Conservation (phyloP, 2,113 vertebrate species). For the Semnopithecus entellus region DNA sequence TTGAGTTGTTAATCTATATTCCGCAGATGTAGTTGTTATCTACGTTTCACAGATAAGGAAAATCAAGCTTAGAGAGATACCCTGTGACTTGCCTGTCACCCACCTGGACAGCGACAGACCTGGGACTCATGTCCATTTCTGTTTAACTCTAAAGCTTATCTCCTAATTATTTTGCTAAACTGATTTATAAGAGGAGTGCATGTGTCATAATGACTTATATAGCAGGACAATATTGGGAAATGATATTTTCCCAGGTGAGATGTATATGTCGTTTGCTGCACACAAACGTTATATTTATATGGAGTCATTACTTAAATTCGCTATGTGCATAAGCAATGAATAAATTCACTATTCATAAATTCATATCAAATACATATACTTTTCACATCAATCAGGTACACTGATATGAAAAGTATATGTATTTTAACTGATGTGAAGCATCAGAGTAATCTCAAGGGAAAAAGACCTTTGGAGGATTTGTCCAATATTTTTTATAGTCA, state of each 20-base stretch:
- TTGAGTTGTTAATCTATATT: background rate
- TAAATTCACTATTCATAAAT: too few relatives aligned
- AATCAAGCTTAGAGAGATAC: background rate
- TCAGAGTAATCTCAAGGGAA: background rate
- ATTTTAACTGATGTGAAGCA: background rate
- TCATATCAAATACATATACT: too few relatives aligned
- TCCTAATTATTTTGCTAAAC: background rate
- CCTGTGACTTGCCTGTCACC: background rate
- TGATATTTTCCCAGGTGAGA: background rate
- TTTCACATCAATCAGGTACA: background rate
- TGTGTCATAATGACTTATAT: background rate
- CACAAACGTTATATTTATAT: background rate
- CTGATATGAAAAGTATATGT: background rate
- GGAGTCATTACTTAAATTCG: background rate
- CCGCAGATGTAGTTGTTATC: background rate
- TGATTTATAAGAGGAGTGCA: background rate
- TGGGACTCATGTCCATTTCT: background rate
- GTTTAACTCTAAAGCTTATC: background rate
- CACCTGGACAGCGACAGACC: background rate
- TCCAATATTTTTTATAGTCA: background rate
- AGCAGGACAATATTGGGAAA: background rate
- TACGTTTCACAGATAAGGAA: background rate
- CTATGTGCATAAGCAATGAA: background rate
- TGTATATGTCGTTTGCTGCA: background rate
- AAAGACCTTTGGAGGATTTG: background rate